A percentile compares a stretch with the other conserved stretches of the same genome.
phyloP scores from a whole-genome alignment of 1,140 invertebrate genomes.

The Heterodera schachtii region DNA sequence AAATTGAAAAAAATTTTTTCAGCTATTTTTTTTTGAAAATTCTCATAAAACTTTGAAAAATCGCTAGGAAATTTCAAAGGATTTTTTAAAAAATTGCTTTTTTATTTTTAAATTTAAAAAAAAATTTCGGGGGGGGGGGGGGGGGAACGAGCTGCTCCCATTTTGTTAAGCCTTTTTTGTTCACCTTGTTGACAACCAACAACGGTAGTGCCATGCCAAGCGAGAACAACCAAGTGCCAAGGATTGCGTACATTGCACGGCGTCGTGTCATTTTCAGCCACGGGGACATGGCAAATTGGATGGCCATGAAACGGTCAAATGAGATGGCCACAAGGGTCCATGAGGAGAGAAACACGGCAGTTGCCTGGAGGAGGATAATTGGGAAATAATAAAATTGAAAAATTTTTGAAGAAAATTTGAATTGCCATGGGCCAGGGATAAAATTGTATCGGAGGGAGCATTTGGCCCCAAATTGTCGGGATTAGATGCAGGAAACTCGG shows the following conservation, averaged over 20 bases:
- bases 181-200: constrained; percentile 60
- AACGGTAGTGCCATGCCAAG: constrained; percentile 62
- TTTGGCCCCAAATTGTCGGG: too few relatives aligned
- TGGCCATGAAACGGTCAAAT: constrained; percentile 56
- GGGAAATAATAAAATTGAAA: not conserved
- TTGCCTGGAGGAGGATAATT: constrained; percentile 43
- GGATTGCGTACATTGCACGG: constrained; percentile 54
- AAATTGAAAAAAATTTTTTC: too few relatives aligned
- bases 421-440: too few relatives aligned
- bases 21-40: too few relatives aligned
- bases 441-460: too few relatives aligned
- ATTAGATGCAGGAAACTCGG: too few relatives aligned
- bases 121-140: not conserved
- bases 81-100: too few relatives aligned
- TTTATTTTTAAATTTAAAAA: not conserved
- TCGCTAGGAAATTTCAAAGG: too few relatives aligned
- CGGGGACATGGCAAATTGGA: constrained; percentile 61
- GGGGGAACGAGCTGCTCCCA: too few relatives aligned
- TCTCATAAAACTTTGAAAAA: too few relatives aligned
- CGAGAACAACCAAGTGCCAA: constrained; percentile 61
- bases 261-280: constrained; percentile 50
- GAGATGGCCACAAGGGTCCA: constrained; percentile 65
- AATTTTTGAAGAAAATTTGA: not conserved
- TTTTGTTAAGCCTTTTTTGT: not conserved
- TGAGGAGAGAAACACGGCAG: constrained; percentile 61